Conservation (phyloP, 2,888 invertebrate genomes). For the Eugnorisma glareosa region DNA sequence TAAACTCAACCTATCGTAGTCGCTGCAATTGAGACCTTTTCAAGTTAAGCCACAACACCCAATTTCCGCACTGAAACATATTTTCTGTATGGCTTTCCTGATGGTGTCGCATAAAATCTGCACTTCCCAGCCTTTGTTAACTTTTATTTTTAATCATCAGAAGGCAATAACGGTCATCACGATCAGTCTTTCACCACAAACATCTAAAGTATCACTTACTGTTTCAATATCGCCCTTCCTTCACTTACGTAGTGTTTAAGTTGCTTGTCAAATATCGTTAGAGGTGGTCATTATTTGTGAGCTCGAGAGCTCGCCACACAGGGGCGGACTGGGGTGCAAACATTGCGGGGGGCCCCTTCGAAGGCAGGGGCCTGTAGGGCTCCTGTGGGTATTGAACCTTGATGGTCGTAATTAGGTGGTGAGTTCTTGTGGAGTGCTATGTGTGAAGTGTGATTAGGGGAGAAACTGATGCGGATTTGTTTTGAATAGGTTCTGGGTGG, state of each 20-base stretch:
- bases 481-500: constrained; percentile 9
- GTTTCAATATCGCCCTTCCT: constrained; percentile 32
- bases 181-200: background rate
- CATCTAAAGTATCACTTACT: constrained; percentile 20
- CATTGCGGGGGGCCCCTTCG: constrained; percentile 20
- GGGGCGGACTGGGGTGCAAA: constrained; percentile 57
- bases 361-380: constrained; percentile 44
- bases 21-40: background rate
- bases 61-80: background rate
- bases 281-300: constrained; percentile 76
- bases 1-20: background rate
- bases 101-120: background rate
- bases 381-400: constrained; percentile 53
- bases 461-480: constrained; percentile 37
- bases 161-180: background rate
- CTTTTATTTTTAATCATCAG: background rate
- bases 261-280: constrained; percentile 73
- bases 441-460: constrained; percentile 31
- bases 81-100: background rate
- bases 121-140: background rate
- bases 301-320: constrained; percentile 71
- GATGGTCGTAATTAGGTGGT: constrained; percentile 58
- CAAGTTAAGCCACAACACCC: background rate
- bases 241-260: constrained; percentile 64
- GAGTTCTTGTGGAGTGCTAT: constrained; percentile 29